These are phyloP conservation scores for Bettongia penicillata DNA, from an alignment of 2,113 vertebrate genomes.

Conservation along the genomic window DNA sequence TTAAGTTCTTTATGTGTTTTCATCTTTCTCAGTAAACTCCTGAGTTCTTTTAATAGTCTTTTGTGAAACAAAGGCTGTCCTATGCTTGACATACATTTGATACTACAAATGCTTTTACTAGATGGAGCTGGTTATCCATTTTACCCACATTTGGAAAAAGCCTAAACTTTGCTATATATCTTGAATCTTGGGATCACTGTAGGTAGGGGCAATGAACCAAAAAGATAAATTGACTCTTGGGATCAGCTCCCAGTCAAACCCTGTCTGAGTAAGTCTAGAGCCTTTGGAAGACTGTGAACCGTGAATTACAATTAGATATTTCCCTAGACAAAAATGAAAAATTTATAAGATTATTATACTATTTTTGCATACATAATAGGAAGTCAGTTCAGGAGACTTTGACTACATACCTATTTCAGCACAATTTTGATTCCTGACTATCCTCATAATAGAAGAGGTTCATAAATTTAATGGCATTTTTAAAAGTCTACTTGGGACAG, in stretches of 20 bases:
- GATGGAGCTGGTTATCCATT: background rate
- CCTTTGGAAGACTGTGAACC: background rate
- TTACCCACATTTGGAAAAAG: background rate
- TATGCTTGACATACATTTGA: background rate
- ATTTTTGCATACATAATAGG: background rate
- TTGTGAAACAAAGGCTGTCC: background rate
- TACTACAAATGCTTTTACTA: background rate
- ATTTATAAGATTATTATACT: background rate
- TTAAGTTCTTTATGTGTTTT: no score
- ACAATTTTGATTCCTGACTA: constrained; percentile 17
- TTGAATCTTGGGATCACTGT: background rate
- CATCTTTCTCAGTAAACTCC: background rate
- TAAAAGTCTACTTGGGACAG: constrained; percentile 33
- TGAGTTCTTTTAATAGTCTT: background rate
- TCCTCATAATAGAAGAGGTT: background rate
- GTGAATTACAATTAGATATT: background rate
- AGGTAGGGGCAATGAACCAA: background rate
- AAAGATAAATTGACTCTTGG: background rate
- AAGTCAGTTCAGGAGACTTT: background rate
- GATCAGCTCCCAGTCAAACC: background rate
- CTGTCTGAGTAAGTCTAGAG: background rate
- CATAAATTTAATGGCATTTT: background rate
- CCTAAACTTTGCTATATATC: background rate
- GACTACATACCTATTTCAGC: background rate
- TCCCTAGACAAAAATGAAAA: constrained; percentile 1